Conservation (phyloP, 2,888 invertebrate species). For the Timandra comae region DNA sequence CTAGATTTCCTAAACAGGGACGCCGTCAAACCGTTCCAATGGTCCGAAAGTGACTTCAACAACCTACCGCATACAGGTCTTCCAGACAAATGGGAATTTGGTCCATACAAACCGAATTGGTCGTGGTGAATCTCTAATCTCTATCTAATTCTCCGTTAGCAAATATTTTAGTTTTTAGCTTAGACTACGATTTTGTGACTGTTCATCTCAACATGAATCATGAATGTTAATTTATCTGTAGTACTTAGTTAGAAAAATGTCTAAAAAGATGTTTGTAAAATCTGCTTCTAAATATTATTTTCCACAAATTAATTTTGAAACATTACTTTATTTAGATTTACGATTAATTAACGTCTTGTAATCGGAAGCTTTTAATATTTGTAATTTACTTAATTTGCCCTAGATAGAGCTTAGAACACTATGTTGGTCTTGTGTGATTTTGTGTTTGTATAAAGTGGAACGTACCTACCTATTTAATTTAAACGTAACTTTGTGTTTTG, state of each 20-base stretch:
- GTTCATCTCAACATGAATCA: neutral
- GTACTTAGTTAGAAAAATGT: conserved; percentile 1
- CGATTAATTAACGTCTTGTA: too few species aligned
- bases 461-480: too few species aligned
- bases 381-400: too few species aligned
- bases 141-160: conserved; percentile 25
- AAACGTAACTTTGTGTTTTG: too few species aligned
- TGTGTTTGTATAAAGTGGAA: too few species aligned
- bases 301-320: too few species aligned
- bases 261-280: too few species aligned
- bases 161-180: conserved; percentile 10
- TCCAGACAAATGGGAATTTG: conserved; percentile 85
- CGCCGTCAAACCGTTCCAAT: conserved; percentile 79
- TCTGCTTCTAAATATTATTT: too few species aligned
- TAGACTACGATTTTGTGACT: neutral
- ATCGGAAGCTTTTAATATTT: too few species aligned
- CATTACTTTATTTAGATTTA: too few species aligned
- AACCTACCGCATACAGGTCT: conserved; percentile 81
- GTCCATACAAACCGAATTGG: conserved; percentile 77
- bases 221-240: neutral
- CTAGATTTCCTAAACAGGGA: conserved; percentile 50
- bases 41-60: conserved; percentile 82
- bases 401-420: too few species aligned
- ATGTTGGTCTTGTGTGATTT: too few species aligned
- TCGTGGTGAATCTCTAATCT: conserved; percentile 68